A percentile compares a stretch with the other conserved stretches of the same genome.
phyloP scores from a whole-genome alignment of 2,113 vertebrate species.

The Callocephalon fimbriatum region DNA sequence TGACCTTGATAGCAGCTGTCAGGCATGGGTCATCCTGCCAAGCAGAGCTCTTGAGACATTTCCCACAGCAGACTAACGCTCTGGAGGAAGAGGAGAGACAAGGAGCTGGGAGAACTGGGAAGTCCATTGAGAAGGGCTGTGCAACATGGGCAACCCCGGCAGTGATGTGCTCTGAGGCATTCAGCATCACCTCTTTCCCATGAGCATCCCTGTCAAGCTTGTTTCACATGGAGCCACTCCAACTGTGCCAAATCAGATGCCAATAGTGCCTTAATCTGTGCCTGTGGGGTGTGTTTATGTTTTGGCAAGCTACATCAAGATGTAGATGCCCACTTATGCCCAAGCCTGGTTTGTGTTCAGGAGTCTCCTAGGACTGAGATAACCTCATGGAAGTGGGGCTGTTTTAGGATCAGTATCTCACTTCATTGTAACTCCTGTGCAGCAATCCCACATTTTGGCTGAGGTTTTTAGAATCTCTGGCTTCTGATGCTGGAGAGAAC shows the following conservation, averaged over 20 bases:
- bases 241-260: background rate
- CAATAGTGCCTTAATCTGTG: background rate
- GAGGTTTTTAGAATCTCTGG: background rate
- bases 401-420: background rate
- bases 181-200: background rate
- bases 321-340: background rate
- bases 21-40: background rate
- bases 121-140: background rate
- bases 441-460: background rate
- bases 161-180: background rate
- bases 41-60: background rate
- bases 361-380: background rate
- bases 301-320: background rate
- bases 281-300: background rate
- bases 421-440: background rate
- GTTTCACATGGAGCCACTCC: background rate
- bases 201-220: background rate
- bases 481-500: background rate
- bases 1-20: background rate
- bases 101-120: background rate
- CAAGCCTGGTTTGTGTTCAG: background rate
- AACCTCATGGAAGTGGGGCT: background rate
- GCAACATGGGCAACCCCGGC: background rate
- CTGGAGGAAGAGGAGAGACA: background rate
- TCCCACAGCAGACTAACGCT: background rate